These are phyloP conservation scores for Apocheima hispidaria DNA, from an alignment of 2,888 invertebrate genomes.

Conservation along the genomic window DNA sequence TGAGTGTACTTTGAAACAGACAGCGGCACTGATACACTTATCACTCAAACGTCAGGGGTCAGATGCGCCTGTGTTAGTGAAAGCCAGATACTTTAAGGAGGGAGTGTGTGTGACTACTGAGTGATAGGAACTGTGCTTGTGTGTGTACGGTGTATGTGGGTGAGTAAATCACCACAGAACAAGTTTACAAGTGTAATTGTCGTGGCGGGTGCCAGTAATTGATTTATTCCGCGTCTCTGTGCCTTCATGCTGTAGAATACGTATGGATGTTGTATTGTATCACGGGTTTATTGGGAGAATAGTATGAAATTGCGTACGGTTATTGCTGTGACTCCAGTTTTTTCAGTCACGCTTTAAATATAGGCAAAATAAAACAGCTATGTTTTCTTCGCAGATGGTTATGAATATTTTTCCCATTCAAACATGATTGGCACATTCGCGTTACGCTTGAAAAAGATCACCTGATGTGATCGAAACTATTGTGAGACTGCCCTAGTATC, in stretches of 20 bases:
- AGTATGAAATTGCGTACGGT: slow-evolving; percentile 23
- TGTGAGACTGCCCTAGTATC: too few species aligned
- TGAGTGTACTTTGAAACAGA: slow-evolving; percentile 74
- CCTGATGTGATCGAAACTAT: too few species aligned
- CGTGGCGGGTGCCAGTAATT: slow-evolving; percentile 75
- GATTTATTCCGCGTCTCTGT: slow-evolving; percentile 69
- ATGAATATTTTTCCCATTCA: too few species aligned
- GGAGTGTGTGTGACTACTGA: slow-evolving; percentile 35
- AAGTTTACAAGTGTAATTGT: slow-evolving; percentile 78
- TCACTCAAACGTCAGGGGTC: slow-evolving; percentile 68
- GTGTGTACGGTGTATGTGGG: slow-evolving; percentile 50
- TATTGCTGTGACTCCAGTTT: slow-evolving; percentile 23
- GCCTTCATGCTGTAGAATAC: slow-evolving; percentile 30
- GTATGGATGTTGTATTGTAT: slow-evolving; percentile 28
- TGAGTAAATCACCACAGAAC: slow-evolving; percentile 68
- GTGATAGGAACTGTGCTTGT: slow-evolving; percentile 1
- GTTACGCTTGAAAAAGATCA: too few species aligned
- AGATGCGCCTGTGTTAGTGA: slow-evolving; percentile 46
- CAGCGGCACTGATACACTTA: slow-evolving; percentile 71
- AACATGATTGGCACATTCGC: too few species aligned
- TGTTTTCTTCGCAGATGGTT: too few species aligned
- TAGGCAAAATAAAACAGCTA: too few species aligned
- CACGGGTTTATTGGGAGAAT: slow-evolving; percentile 35
- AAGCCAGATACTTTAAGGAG: slow-evolving; percentile 5
- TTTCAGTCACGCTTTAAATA: not conserved